phyloP scores from a whole-genome alignment of 2,113 vertebrate genomes.

The Cyphomyrus plagiostoma region DNA sequence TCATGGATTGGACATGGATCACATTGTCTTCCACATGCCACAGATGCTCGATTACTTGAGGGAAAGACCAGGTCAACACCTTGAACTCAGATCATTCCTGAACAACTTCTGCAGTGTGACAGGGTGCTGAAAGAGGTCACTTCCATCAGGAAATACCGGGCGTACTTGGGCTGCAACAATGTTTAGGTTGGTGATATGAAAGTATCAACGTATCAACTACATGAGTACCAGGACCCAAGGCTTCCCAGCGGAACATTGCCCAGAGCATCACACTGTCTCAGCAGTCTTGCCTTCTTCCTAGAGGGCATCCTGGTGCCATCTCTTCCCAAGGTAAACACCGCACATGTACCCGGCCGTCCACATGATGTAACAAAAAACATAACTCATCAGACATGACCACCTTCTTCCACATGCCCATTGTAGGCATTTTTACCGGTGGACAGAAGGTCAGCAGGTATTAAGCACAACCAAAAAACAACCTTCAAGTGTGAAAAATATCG shows the following conservation, averaged over 20 bases:
- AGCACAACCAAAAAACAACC: neutral
- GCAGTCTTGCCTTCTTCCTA: neutral
- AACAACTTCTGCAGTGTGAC: neutral
- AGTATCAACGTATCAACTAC: neutral
- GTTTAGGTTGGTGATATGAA: neutral
- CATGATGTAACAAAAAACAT: neutral
- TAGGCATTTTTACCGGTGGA: neutral
- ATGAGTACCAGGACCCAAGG: neutral
- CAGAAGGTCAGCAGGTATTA: neutral
- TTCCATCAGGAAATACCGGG: neutral
- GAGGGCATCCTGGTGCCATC: neutral
- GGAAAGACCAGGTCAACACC: neutral
- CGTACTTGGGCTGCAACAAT: neutral
- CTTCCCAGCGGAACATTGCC: neutral
- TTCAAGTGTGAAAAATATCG: neutral
- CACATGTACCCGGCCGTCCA: neutral
- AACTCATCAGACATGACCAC: neutral
- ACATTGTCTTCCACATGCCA: neutral
- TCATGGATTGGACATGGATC: neutral
- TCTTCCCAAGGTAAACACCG: neutral
- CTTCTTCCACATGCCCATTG: neutral
- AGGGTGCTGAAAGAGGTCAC: neutral
- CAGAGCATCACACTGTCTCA: neutral
- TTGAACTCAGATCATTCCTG: neutral
- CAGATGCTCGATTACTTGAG: neutral